Conservation (phyloP, 2,113 vertebrate species). For the Peucedramus taeniatus region DNA sequence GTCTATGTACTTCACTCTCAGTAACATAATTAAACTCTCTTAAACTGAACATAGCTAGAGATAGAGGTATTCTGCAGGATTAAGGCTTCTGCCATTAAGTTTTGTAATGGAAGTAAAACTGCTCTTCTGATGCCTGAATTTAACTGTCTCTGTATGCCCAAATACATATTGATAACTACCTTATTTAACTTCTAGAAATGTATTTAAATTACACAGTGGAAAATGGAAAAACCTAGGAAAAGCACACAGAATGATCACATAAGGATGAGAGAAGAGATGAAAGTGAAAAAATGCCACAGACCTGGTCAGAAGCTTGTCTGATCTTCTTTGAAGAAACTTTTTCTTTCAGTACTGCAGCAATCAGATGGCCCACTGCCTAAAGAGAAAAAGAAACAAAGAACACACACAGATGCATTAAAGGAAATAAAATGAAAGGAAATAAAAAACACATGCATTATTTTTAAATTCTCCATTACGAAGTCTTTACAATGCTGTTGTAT, state of each 20-base stretch:
- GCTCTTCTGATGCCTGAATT: not conserved
- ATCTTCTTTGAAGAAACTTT: slow-evolving; percentile 77
- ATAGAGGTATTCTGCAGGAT: not conserved
- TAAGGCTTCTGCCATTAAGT: not conserved
- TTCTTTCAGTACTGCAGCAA: slow-evolving; percentile 89
- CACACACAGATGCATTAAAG: not conserved
- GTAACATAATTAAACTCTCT: not conserved
- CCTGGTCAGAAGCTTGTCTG: slow-evolving; percentile 77
- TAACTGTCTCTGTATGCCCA: fast-evolving
- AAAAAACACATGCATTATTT: not conserved
- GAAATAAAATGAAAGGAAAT: not conserved
- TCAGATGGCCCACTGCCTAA: slow-evolving; percentile 84
- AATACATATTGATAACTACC: not conserved
- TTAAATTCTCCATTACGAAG: not conserved
- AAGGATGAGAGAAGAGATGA: not conserved
- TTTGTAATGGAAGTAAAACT: not conserved
- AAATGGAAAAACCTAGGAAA: not conserved
- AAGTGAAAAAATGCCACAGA: slow-evolving; percentile 52
- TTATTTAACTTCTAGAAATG: not conserved
- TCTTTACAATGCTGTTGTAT: not conserved
- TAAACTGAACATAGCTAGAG: not conserved
- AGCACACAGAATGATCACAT: not conserved
- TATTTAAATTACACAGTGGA: not conserved
- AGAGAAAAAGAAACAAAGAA: not conserved
- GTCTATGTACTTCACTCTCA: not conserved